A percentile compares a stretch with the other conserved stretches of the same genome.
Evolutionary conservation across 1,140 invertebrate species (phyloP).

Genomic region (Penaeus vannamei): DNA sequence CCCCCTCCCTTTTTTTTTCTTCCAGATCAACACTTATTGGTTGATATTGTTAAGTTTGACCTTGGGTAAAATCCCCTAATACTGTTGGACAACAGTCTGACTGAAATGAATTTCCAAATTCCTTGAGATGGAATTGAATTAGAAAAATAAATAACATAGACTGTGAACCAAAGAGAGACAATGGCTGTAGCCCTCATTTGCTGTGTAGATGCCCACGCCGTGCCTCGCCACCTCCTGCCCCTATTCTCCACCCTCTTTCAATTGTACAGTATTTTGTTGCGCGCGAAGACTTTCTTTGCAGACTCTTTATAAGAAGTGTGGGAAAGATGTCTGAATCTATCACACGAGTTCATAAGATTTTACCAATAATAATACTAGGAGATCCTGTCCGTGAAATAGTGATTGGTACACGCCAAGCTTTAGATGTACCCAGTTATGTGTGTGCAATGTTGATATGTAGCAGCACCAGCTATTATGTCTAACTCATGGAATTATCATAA

Average conservation of each 20-base stretch:
- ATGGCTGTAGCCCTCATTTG: conserved; percentile 48
- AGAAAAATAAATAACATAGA: conserved; percentile 7
- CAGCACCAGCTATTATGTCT: conserved; percentile 25
- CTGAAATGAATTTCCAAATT: neutral
- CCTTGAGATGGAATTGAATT: neutral
- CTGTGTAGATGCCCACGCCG: conserved; percentile 41
- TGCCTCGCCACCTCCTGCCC: conserved; percentile 37
- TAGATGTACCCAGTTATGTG: conserved; percentile 60
- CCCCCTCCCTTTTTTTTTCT: neutral
- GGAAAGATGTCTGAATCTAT: conserved; percentile 63
- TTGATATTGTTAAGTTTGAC: no score
- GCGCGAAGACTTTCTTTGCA: conserved; percentile 48
- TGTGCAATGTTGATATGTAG: conserved; percentile 61
- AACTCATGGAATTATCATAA: conserved; percentile 30
- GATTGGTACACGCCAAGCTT: conserved; percentile 62
- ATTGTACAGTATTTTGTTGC: conserved; percentile 61
- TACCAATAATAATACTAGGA: conserved; percentile 22
- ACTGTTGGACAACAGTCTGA: neutral
- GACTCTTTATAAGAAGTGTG: conserved; percentile 48
- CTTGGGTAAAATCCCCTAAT: no score
- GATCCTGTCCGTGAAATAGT: conserved; percentile 42
- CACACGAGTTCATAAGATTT: conserved; percentile 47
- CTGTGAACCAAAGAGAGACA: conserved; percentile 51
- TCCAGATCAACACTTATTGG: no score
- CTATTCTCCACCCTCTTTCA: conserved; percentile 35